phyloP scores from a whole-genome alignment of 1,140 invertebrate genomes.

The Brachionus asplanchnoidis region DNA sequence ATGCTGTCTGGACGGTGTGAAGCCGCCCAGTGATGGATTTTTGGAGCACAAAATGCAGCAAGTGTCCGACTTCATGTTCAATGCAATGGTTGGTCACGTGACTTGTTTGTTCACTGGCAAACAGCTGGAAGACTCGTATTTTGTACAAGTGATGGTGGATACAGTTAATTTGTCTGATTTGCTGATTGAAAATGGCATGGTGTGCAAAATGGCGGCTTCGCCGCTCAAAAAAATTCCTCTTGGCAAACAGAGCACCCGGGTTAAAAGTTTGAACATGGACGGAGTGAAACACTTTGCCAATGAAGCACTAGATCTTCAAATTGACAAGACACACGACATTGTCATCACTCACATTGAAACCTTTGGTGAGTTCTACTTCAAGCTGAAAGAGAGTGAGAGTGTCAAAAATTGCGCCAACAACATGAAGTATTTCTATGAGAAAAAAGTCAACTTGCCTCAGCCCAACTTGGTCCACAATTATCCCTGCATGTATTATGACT shows the following conservation, averaged over 20 bases:
- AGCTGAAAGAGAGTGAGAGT: not conserved
- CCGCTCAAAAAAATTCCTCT: conserved; percentile 13
- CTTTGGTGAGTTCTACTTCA: not conserved
- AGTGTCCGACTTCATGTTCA: conserved; percentile 13
- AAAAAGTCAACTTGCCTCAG: conserved; percentile 31
- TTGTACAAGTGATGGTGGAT: not conserved
- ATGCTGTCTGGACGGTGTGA: conserved; percentile 25
- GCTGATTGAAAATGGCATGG: not conserved
- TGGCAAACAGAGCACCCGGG: not conserved
- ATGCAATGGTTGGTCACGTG: not conserved
- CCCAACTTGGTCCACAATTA: not conserved
- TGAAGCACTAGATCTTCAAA: not conserved
- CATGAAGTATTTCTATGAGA: conserved; percentile 40
- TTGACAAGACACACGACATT: not conserved
- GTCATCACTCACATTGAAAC: conserved; percentile 29
- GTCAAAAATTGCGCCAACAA: not conserved
- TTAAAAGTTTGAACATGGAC: not conserved
- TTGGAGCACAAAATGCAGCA: not conserved
- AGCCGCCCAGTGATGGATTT: not conserved
- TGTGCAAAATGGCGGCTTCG: not conserved
- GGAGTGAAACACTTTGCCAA: not conserved
- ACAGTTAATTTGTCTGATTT: not conserved
- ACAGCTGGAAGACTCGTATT: not conserved
- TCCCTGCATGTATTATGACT: conserved; percentile 23
- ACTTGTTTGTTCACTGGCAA: not conserved